Evolutionary conservation across 2,113 vertebrate species (phyloP), one percentile per base, ranked within the genome.

Genomic region (Tychaedon coryphoeus): DNA sequence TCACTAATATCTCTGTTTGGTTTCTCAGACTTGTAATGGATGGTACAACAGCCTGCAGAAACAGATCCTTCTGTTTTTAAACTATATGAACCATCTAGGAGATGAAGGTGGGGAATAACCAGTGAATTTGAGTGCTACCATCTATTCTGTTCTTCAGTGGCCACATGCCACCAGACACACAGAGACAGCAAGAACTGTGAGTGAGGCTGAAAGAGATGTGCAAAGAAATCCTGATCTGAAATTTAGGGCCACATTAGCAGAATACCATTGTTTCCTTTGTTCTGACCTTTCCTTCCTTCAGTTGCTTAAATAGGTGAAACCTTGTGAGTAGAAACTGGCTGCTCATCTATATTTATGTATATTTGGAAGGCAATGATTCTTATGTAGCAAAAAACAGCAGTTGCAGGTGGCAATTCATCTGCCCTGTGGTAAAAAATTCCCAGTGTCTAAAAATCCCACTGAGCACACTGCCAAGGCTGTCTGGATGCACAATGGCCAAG

Each of bases 111-210:
- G 4, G n/a, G 19, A 53, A 56, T 10, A 10, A 64, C 8, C 23
- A 28, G n/a, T 33, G n/a, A 60, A 8, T 56, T 65, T 38, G 31
- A 53, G 33, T 9, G 20, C 12, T 43, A 8, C 6, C 1, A 4
- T 24, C 8, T 43, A 33, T 72, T 58, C 34, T 5, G 3, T 8
- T 47, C 66, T 51, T 24, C 6, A 2, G 25, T 38, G 12, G 31
- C 36, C 28, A 26, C 0, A 0, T 56, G 14, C 14, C 14, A 11
- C 25, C 26, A 53, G 13, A 56, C 1, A 5, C 34, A 60, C 28
- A 48, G 62, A 51, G 56, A 42, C 18, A 48, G 40, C 2, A 83
- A 72, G 2, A 40, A 2, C 17, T 42, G 14, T 1, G 1, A 58
- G 28, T 29, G 36, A 54, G 6, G 5, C 6, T 48, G 10, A 81